Evolutionary conservation across 2,888 invertebrate species (phyloP), one percentile per base, ranked within the genome.

Genomic region (Rhogogaster chlorosoma): DNA sequence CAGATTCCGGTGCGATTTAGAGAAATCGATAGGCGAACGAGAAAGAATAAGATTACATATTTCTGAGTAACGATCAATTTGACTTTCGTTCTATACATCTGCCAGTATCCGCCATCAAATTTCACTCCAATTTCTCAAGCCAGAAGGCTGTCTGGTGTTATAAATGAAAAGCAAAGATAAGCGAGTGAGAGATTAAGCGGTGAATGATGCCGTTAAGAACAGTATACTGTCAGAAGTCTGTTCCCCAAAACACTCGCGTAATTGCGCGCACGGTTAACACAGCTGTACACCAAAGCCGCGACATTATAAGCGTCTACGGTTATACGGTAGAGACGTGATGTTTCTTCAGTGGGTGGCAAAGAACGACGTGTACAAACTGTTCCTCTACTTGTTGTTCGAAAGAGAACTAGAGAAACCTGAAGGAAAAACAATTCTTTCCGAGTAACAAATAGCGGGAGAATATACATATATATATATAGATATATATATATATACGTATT

Each of bases 121-220:
- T 53, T 53, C 53, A 12, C 61, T 61, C 12, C 26, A 61, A 42
- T 73, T 29, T 73, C 71, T 71, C 42, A 71, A 42, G 29, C 57
- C 61, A 77, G 29, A 77, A 53, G 10, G 10, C 53, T 26, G 32
- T 22, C 57, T 22, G 57, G 10, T n/a, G 36, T 77, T 57, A 38
- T 36, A 61, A 80, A 80, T 61, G 80, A 53, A 42, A 73, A 32
- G 57, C 22, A 38, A 38, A 32, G 36, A 80, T 38, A 61, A 32
- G 57, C 57, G 61, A 77, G 80, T 42, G 80, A 80, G 61, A 61
- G 80, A 80, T 80, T 61, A 61, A 80, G 61, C 80, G 36, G 18
- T 38, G 80, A 80, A 80, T 80, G 36, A 80, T 80, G 26, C 61
- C 80, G 80, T 80, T 61, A 38, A 61, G 57, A 61, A 80, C 77